These are phyloP conservation scores for Molothrus ater DNA, from an alignment of 2,797 vertebrate species.

Conservation along the genomic window DNA sequence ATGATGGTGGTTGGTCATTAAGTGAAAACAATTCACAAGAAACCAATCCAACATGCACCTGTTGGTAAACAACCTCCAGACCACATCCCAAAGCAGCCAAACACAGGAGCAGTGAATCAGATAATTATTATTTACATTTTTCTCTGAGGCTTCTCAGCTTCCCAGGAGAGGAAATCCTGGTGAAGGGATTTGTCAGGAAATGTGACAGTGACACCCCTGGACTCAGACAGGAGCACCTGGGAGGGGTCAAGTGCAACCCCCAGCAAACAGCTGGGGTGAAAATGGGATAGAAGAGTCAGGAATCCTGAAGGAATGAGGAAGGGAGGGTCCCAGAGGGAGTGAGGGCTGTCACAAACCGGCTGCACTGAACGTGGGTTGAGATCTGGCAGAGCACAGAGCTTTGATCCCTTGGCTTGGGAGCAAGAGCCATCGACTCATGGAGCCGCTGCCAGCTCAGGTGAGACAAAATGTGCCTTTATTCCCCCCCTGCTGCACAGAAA, in stretches of 20 bases:
- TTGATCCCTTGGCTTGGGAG: not conserved
- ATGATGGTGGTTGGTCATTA: no score
- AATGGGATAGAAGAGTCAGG: rapidly evolving
- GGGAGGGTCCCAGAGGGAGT: not conserved
- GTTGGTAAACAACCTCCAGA: no score
- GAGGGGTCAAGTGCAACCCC: no score
- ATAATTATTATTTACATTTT: no score
- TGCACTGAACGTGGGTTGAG: rapidly evolving
- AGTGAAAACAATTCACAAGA: no score
- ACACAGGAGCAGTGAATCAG: no score
- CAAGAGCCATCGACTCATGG: not conserved
- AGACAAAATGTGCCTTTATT: not conserved
- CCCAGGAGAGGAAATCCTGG: no score
- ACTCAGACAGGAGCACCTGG: rapidly evolving
- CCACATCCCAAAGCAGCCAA: no score
- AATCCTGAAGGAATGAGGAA: not conserved
- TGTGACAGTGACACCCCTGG: no score
- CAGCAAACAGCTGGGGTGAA: not conserved
- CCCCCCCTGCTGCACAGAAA: not conserved
- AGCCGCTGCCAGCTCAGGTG: not conserved
- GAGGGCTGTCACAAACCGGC: rapidly evolving
- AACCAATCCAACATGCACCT: no score
- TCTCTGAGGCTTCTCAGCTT: no score
- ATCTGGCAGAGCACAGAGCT: not conserved
- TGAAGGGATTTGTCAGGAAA: no score